Percentiles rank a stretch among this genome's conserved stretches.
Conservation (phyloP, 2,888 invertebrate species). For the Sepiola atlantica region DNA sequence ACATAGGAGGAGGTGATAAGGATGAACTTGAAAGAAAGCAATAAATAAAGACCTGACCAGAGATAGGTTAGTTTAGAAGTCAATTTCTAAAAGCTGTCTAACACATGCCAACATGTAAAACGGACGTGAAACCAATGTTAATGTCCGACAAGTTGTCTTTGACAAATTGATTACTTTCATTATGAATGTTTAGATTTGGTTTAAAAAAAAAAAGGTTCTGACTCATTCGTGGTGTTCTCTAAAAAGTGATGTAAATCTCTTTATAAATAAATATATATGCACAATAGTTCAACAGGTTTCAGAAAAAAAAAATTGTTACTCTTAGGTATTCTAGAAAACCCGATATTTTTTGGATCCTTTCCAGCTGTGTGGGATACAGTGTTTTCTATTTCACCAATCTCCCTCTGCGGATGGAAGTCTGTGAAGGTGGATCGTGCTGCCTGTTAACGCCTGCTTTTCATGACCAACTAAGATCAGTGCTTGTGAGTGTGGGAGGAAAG, state of each 20-base stretch:
- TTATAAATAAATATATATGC: not conserved
- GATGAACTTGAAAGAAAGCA: too few relatives aligned
- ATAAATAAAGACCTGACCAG: too few relatives aligned
- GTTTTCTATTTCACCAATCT: not conserved
- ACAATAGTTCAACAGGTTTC: not conserved
- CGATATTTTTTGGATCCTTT: not conserved
- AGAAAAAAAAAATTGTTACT: not conserved
- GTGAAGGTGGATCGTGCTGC: not conserved
- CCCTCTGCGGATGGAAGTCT: not conserved
- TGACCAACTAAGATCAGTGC: not conserved
- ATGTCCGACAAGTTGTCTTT: not conserved
- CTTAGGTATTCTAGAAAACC: not conserved
- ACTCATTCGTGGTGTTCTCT: not conserved
- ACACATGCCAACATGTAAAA: too few relatives aligned
- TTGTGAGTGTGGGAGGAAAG: not conserved
- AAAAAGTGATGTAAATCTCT: not conserved
- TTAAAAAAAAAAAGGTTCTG: not conserved
- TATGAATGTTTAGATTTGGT: not conserved
- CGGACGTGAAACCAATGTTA: too few relatives aligned
- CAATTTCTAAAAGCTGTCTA: too few relatives aligned
- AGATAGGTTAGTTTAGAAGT: too few relatives aligned
- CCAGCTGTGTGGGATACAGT: conserved; percentile 8
- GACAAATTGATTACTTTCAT: not conserved
- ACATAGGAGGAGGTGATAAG: too few relatives aligned
- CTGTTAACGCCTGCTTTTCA: not conserved